Conservation (phyloP, 1,140 invertebrate genomes). For the Trigoniulus corallinus region DNA sequence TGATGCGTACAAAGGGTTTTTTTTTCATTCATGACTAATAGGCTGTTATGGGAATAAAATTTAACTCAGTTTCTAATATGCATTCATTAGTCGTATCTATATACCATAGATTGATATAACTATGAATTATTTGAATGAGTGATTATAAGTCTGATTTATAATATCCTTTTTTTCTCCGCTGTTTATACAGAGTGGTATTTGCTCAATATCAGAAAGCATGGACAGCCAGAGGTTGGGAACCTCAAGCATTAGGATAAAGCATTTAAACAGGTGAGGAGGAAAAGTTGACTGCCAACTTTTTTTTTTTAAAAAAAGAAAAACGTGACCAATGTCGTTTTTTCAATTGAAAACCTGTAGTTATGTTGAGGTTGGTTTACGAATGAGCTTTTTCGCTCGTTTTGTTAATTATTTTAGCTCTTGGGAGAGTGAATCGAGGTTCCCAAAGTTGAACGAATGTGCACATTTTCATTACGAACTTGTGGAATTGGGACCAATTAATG, state of each 20-base stretch:
- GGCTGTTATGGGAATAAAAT: too few relatives aligned
- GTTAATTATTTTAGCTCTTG: slow-evolving; percentile 11
- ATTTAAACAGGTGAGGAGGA: slow-evolving; percentile 15
- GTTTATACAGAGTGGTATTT: slow-evolving; percentile 23
- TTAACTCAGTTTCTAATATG: too few relatives aligned
- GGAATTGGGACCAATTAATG: slow-evolving; percentile 56
- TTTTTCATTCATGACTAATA: too few relatives aligned
- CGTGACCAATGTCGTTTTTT: not conserved
- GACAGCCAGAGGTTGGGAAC: slow-evolving; percentile 16
- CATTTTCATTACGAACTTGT: slow-evolving; percentile 95
- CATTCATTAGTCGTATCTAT: too few relatives aligned
- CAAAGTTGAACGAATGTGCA: slow-evolving; percentile 91
- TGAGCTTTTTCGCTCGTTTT: too few relatives aligned
- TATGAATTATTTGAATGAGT: too few relatives aligned
- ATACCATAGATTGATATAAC: too few relatives aligned
- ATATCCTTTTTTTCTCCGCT: not conserved
- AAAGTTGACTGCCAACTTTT: slow-evolving; percentile 10
- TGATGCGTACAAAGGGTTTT: too few relatives aligned
- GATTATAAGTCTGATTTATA: too few relatives aligned
- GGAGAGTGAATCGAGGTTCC: slow-evolving; percentile 42
- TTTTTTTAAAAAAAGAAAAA: not conserved
- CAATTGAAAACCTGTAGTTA: too few relatives aligned
- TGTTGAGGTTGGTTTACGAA: too few relatives aligned
- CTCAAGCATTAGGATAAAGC: slow-evolving; percentile 21
- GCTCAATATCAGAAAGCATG: slow-evolving; percentile 20